phyloP scores from a whole-genome alignment of 2,888 invertebrate genomes.

The Ctenicera cuprea region DNA sequence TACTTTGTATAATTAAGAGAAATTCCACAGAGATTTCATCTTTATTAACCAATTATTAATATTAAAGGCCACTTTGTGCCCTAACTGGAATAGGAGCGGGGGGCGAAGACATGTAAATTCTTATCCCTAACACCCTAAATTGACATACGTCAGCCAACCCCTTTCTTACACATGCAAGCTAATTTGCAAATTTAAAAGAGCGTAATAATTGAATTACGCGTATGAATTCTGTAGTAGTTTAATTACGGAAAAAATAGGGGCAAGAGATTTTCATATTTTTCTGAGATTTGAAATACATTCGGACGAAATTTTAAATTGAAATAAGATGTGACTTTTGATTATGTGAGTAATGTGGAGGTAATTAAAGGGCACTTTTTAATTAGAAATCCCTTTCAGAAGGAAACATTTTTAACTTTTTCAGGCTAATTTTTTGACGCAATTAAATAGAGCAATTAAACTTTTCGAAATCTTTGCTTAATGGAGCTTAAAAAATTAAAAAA shows the following conservation, averaged over 20 bases:
- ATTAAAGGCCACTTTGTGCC: slow-evolving; percentile 29
- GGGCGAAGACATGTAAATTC: slow-evolving; percentile 13
- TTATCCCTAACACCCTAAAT: slow-evolving; percentile 30
- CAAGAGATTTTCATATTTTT: too few relatives aligned
- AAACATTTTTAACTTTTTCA: too few relatives aligned
- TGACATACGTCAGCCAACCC: slow-evolving; percentile 45
- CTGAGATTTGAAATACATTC: neutral
- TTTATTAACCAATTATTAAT: slow-evolving; percentile 1
- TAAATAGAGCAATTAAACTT: too few relatives aligned
- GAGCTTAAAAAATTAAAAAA: too few relatives aligned
- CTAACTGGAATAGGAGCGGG: neutral
- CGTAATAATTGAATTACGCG: slow-evolving; percentile 38
- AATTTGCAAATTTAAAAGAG: slow-evolving; percentile 47
- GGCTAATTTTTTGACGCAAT: too few relatives aligned
- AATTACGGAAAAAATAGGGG: neutral
- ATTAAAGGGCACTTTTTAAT: too few relatives aligned
- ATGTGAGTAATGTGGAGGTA: too few relatives aligned
- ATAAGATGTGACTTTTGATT: too few relatives aligned
- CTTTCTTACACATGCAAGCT: slow-evolving; percentile 40
- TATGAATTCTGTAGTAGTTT: slow-evolving; percentile 20
- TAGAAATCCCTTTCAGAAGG: too few relatives aligned
- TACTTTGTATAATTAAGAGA: neutral
- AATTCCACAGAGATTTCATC: neutral
- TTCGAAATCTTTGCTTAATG: too few relatives aligned
- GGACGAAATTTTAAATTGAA: too few relatives aligned